Base-by-base conservation (phyloP, 2,888 invertebrate genomes). In the Tridacna crocea region DNA sequence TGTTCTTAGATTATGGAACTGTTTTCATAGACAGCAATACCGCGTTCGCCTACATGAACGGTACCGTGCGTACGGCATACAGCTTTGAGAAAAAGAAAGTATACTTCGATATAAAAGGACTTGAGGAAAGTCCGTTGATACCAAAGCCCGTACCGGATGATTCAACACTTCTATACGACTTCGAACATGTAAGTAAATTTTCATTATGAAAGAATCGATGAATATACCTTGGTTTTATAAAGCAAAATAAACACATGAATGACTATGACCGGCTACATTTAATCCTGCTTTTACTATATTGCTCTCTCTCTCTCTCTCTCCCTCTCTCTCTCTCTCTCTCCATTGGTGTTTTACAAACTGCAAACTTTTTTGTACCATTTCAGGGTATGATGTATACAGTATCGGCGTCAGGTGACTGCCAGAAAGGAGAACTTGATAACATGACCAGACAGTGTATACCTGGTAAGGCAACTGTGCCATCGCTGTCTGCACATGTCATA, bases 21-120 rank as follows among this genome's bases (percentile, higher is more conserved):
- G 86, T 86, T 0, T 88, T 86, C 68, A 86, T 88, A 22, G 86
- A 86, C 77, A 48, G 75, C 17, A 85, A 88, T 55, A 88, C 88
- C 1, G 79, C 84, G 17, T 84, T 75, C 73, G 24, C 83, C 3
- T 88, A 86, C 61, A 70, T 79, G 12, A 88, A 88, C 68, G 88
- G 88, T 6, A 75, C 79, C 17, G 79, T 87, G 0, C 63, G 58
- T 17, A 65, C 80, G 0, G 83, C 83, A 0, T 88, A 82, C 63
- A 85, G 85, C 36, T 72, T 79, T 24, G 36, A 83, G 0, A 76
- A 72, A 66, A 75, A 75, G 51, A 86, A 83, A 66, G 65, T 83
- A 3, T 86, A 74, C 65, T 77, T 83, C 27, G 55, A 72, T 15
- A 47, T 85, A 0, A 60, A 60, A 27, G 85, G 86, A 8, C 66